Percentiles rank a stretch among this genome's conserved stretches.
Evolutionary conservation across 1,140 invertebrate genomes (phyloP).

Genomic region (Atta texana): DNA sequence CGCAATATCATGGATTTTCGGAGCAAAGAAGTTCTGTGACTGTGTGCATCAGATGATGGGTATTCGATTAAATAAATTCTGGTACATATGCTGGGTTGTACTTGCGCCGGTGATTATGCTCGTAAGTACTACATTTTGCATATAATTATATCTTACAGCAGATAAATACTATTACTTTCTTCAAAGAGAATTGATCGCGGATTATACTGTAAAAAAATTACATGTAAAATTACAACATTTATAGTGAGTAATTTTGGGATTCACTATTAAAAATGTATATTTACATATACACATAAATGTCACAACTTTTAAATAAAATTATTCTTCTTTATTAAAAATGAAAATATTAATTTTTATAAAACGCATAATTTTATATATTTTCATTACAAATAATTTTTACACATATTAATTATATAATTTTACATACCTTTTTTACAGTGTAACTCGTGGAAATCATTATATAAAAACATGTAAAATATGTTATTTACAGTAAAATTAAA

Average conservation of each 20-base stretch:
- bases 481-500: neutral
- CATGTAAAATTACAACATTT: too few species aligned
- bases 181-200: neutral
- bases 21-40: conserved; percentile 87
- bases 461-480: neutral
- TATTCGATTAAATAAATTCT: conserved; percentile 87
- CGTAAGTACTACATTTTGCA: conserved; percentile 83
- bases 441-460: neutral
- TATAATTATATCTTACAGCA: neutral
- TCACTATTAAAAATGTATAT: too few species aligned
- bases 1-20: conserved; percentile 90
- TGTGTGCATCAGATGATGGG: conserved; percentile 91
- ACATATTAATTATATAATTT: too few species aligned
- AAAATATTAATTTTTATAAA: too few species aligned
- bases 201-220: neutral
- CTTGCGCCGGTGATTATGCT: conserved; percentile 88
- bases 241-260: too few species aligned
- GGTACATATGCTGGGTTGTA: conserved; percentile 89
- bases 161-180: neutral
- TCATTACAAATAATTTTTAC: too few species aligned
- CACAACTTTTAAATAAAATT: too few species aligned
- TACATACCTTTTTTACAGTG: too few species aligned
- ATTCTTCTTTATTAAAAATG: too few species aligned
- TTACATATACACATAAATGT: too few species aligned
- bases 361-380: too few species aligned